A percentile compares a stretch with the other conserved stretches of the same genome.
These are phyloP conservation scores for Heliocidaris erythrogramma DNA, from an alignment of 35 echinoderm and acorn worm species.

Conservation along the genomic window DNA sequence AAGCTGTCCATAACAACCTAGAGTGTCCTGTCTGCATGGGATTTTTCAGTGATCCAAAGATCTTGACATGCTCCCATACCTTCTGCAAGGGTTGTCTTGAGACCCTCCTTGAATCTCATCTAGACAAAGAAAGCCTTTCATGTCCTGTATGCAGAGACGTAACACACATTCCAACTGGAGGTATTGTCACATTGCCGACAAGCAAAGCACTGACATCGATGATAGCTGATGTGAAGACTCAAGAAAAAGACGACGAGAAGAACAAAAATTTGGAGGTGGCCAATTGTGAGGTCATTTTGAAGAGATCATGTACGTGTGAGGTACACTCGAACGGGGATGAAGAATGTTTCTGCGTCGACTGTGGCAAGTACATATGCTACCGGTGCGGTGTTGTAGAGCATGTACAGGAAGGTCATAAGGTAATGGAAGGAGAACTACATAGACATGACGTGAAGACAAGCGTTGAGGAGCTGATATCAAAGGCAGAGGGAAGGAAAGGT, in stretches of 20 bases:
- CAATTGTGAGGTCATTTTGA: not conserved
- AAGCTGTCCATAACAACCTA: not conserved
- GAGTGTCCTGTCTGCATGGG: not conserved
- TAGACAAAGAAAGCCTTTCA: not conserved
- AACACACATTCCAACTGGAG: not conserved
- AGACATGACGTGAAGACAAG: not conserved
- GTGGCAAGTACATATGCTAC: constrained; percentile 4
- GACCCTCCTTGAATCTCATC: not conserved
- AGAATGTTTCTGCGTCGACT: constrained; percentile 17
- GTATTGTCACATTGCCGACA: not conserved
- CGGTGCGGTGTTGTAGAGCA: not conserved
- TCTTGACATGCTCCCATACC: not conserved
- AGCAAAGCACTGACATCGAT: not conserved
- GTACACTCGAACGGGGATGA: not conserved
- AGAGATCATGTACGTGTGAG: not conserved
- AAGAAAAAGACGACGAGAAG: not conserved
- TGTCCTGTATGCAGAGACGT: not conserved
- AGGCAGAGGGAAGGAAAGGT: not conserved
- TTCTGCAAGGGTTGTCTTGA: constrained; percentile 19
- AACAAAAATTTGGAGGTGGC: too few species aligned
- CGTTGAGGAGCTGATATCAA: not conserved
- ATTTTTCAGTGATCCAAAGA: not conserved
- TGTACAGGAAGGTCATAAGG: not conserved
- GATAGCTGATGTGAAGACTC: not conserved
- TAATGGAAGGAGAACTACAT: not conserved